A percentile compares a stretch with the other conserved stretches of the same genome.
These are phyloP conservation scores for Volucella bombylans DNA, from an alignment of 2,888 invertebrate genomes.

Conservation along the genomic window DNA sequence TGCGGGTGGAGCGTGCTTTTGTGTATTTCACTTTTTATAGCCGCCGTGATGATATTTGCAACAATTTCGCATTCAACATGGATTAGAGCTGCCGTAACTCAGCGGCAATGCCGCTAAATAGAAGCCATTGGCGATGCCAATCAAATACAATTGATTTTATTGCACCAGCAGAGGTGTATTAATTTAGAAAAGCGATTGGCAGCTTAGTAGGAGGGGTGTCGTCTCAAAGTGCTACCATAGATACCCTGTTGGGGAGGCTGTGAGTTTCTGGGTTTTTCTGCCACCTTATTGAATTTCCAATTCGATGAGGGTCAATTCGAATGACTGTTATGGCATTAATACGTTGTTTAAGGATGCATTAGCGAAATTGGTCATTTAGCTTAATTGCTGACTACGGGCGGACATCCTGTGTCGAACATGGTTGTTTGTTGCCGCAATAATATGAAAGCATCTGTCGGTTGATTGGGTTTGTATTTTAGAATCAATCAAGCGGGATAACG, in stretches of 20 bases:
- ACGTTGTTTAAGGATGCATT: background rate
- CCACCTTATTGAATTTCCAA: too few relatives aligned
- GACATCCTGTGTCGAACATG: background rate
- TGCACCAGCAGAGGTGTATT: constrained; percentile 40
- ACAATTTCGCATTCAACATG: constrained; percentile 64
- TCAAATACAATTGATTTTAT: constrained; percentile 66
- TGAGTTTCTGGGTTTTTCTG: background rate
- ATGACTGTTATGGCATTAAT: background rate
- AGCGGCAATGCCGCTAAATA: constrained; percentile 5
- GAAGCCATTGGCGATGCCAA: constrained; percentile 49
- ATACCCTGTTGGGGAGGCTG: background rate
- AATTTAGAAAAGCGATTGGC: constrained; percentile 45
- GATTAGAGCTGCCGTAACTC: constrained; percentile 23
- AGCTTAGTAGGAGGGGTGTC: background rate
- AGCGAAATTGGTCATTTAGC: background rate
- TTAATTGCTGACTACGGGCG: background rate
- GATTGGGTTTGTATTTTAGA: too few relatives aligned
- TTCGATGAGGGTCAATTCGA: too few relatives aligned
- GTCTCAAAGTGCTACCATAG: background rate
- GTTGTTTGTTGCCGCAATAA: too few relatives aligned
- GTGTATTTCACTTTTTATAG: constrained; percentile 53
- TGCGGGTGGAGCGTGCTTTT: constrained; percentile 64
- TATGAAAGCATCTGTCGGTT: too few relatives aligned
- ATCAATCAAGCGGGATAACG: too few relatives aligned
- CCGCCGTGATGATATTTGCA: constrained; percentile 61